phyloP scores from a whole-genome alignment of 2,797 vertebrate genomes.

The Helicolenus hilgendorfi region DNA sequence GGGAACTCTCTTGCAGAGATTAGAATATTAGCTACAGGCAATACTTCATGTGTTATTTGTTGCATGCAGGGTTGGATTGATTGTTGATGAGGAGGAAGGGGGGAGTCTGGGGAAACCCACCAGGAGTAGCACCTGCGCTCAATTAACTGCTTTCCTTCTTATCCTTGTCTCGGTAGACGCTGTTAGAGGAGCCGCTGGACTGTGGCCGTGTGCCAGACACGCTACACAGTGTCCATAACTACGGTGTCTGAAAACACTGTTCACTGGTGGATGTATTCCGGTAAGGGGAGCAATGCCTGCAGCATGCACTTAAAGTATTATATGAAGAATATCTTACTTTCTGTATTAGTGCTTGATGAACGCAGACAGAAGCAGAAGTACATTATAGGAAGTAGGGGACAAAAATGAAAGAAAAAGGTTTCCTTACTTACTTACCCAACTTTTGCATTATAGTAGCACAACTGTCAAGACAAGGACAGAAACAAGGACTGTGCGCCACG shows the following conservation, averaged over 20 bases:
- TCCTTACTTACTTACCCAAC: neutral
- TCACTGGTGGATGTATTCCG: constrained; percentile 12
- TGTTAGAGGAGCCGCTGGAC: constrained; percentile 25
- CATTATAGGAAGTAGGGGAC: neutral
- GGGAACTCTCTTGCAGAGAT: neutral
- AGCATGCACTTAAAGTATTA: neutral
- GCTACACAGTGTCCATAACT: neutral
- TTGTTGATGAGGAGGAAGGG: neutral
- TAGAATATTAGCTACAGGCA: constrained; percentile 12
- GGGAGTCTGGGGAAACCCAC: neutral
- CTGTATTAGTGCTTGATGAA: neutral
- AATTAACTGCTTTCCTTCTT: constrained; percentile 19
- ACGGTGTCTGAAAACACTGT: neutral
- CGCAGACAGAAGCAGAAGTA: neutral
- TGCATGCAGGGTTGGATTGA: neutral
- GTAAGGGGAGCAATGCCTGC: neutral
- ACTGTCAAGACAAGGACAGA: too few species aligned
- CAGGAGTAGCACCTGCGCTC: neutral
- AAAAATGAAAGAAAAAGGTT: neutral
- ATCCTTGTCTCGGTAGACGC: constrained; percentile 8
- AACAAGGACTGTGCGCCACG: too few species aligned
- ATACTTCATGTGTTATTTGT: constrained; percentile 4
- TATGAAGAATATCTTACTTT: neutral
- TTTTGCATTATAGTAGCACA: too few species aligned
- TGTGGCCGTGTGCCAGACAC: neutral